These are phyloP conservation scores for Caenorhabditis japonica DNA, from an alignment of 2,888 invertebrate genomes.

Conservation along the genomic window DNA sequence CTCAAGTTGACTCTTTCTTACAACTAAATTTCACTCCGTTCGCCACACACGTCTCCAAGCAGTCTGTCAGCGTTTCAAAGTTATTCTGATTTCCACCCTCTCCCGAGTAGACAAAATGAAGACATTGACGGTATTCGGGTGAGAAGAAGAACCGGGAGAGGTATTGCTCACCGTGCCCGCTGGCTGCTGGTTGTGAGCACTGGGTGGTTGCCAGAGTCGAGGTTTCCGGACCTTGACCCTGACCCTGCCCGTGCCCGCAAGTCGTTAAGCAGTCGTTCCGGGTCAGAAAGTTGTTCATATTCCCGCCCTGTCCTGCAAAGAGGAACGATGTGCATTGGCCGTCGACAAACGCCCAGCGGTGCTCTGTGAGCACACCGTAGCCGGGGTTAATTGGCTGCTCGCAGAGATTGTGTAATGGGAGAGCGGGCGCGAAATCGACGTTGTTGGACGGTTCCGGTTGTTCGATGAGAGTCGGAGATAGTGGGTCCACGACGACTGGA, in stretches of 20 bases:
- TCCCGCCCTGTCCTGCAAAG: conserved; percentile 64
- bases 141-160: conserved; percentile 60
- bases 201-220: conserved; percentile 26
- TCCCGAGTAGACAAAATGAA: conserved; percentile 64
- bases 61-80: conserved; percentile 55
- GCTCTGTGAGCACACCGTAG: conserved; percentile 45
- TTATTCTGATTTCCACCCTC: conserved; percentile 59
- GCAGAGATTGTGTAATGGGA: conserved; percentile 45
- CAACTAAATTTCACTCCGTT: conserved; percentile 61
- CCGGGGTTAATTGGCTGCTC: conserved; percentile 56
- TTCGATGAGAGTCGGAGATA: neutral
- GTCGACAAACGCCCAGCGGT: conserved; percentile 62
- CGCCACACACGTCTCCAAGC: conserved; percentile 58
- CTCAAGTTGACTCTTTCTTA: conserved; percentile 8
- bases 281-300: conserved; percentile 68
- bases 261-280: conserved; percentile 59
- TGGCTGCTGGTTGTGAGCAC: conserved; percentile 47
- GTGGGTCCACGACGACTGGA: conserved; percentile 1
- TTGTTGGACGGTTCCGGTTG: conserved; percentile 7
- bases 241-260: too few species aligned
- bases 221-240: conserved; percentile 34
- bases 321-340: conserved; percentile 61
- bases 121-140: conserved; percentile 62
- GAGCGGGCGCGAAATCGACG: conserved; percentile 17
- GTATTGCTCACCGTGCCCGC: conserved; percentile 57